Conservation (phyloP, 2,888 invertebrate species). For the Dusona sp. region DNA sequence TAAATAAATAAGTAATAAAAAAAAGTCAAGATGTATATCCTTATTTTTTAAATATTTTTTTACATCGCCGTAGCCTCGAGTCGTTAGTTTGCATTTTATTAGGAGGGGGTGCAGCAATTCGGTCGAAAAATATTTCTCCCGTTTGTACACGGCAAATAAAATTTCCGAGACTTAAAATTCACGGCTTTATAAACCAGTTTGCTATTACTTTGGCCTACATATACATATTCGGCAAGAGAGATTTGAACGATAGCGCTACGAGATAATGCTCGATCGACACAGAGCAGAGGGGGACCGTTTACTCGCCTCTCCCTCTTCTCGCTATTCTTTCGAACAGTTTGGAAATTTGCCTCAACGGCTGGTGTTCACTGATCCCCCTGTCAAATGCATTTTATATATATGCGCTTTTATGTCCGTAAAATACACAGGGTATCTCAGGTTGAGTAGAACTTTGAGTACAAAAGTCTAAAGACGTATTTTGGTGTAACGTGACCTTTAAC, state of each 20-base stretch:
- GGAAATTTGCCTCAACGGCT: constrained; percentile 46
- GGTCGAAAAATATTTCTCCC: constrained; percentile 40
- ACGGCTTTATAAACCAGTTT: constrained; percentile 54
- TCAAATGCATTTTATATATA: constrained; percentile 2
- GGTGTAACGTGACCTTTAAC: neutral
- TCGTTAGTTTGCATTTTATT: constrained; percentile 59
- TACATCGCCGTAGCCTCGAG: constrained; percentile 27
- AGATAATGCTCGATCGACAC: constrained; percentile 52
- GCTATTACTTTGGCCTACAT: constrained; percentile 57
- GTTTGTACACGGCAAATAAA: constrained; percentile 46
- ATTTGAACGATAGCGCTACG: constrained; percentile 59
- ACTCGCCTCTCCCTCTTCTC: constrained; percentile 27
- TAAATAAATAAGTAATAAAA: constrained; percentile 14
- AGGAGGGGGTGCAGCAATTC: constrained; percentile 29
- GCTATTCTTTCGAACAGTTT: constrained; percentile 58
- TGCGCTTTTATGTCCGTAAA: neutral
- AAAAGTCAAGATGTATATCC: neutral
- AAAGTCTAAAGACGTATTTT: neutral
- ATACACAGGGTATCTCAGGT: neutral
- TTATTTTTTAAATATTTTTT: neutral
- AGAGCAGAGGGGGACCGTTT: constrained; percentile 21
- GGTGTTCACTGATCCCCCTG: constrained; percentile 46
- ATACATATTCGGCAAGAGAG: constrained; percentile 34
- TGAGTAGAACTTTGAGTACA: neutral
- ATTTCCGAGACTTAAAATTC: constrained; percentile 43